These are phyloP conservation scores for Cremastobaeus sp. DNA, from an alignment of 2,888 invertebrate genomes.

Conservation along the genomic window DNA sequence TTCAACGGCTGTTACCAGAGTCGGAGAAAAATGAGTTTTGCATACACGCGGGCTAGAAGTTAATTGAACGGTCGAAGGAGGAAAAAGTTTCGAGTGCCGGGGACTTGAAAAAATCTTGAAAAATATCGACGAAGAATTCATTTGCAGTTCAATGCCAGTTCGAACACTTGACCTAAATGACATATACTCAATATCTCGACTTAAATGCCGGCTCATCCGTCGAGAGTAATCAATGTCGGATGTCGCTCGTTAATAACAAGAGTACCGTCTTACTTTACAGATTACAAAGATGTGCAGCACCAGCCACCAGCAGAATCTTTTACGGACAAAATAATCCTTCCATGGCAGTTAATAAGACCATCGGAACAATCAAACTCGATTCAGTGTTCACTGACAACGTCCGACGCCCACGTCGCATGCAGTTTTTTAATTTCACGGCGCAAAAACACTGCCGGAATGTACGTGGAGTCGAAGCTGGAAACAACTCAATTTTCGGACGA, in stretches of 20 bases:
- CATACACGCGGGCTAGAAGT: not conserved
- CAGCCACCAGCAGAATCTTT: too few species aligned
- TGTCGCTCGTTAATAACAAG: conserved; percentile 36
- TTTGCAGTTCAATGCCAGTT: conserved; percentile 60
- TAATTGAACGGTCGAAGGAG: conserved; percentile 13
- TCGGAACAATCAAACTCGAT: too few species aligned
- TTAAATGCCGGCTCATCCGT: conserved; percentile 59
- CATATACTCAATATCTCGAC: conserved; percentile 60
- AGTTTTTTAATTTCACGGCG: too few species aligned
- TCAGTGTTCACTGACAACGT: too few species aligned
- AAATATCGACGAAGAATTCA: conserved; percentile 58
- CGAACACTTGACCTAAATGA: conserved; percentile 60
- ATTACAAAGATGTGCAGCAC: conserved; percentile 21
- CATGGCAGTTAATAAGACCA: too few species aligned
- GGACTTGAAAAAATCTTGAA: conserved; percentile 50
- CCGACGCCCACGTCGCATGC: too few species aligned
- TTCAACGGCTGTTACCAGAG: too few species aligned
- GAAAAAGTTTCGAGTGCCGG: conserved; percentile 33
- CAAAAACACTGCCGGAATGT: too few species aligned
- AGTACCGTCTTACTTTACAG: conserved; percentile 21
- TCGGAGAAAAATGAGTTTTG: not conserved
- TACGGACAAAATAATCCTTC: too few species aligned
- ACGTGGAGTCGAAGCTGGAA: too few species aligned
- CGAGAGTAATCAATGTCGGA: conserved; percentile 54
- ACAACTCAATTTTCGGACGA: too few species aligned